Evolutionary conservation across 2,888 invertebrate species (phyloP), one percentile per base, ranked within the genome.

Genomic region (Agelastica alni): DNA sequence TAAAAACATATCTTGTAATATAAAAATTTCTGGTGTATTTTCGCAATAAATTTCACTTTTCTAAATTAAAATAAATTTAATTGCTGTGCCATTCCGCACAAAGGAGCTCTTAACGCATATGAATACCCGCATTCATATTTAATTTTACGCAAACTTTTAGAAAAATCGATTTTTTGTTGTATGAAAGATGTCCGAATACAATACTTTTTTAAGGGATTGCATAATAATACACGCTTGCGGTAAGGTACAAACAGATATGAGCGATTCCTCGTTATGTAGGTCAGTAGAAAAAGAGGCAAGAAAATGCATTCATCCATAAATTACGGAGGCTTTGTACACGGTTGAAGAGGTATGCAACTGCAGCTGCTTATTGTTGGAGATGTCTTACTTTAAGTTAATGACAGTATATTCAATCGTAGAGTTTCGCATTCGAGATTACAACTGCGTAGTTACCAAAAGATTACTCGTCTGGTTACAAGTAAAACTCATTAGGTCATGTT

Each of bases 191-290:
- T 37, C 37, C 44, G 12, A 20, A 51, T n/a, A n/a, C 51, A 51
- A 51, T 39, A 4, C 44, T 30, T 44, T 44, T 44, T 51, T 44
- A 20, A 37, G 36, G 36, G 31, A 44, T 44, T 51, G 44, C 44
- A 51, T 51, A 37, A 51, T 51, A 45, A 30, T 37, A 16, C 43
- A 37, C 44, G 30, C 34, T 16, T 52, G 30, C 22, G 39, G 32
- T 52, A 43, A 30, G 39, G 30, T 30, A 28, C n/a, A n/a, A 31
- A 44, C 18, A 45, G 31, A 31, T 17, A 18, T 37, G 37, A 30
- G 37, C 16, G 45, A 30, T 22, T n/a, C n/a, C 52, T 52, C 39
- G 52, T 30, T 39, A 52, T 52, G 7, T 52, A 52, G 52, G 52
- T 52, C 52, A 46, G 45, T 45, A 17, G 9, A 12, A 48, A 39